Evolutionary conservation across 2,888 invertebrate genomes (phyloP), one percentile per base, ranked within the genome.

Genomic region (Caenorhabditis becei): DNA sequence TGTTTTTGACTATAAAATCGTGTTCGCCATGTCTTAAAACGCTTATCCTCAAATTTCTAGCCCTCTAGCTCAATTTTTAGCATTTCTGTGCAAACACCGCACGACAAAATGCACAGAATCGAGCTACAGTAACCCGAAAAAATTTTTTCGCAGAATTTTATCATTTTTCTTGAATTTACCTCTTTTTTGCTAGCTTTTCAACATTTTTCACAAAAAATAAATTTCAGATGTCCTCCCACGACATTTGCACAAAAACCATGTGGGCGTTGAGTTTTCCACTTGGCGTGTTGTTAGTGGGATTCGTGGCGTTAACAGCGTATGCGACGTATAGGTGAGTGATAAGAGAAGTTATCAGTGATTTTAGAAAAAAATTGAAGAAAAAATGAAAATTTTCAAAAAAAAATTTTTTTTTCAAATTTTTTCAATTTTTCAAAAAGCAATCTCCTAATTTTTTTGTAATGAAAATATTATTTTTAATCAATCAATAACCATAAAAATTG

Each of bases 171-270:
- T 2, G 11, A 41, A 11, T n/a, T n/a, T n/a, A n/a, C n/a, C n/a
- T n/a, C n/a, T 41, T 41, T 14, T 14, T 41, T 10, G 32, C 10
- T 32, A 32, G 4, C 10, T 32, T 32, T 10, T 7, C 32, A 4
- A 4, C 4, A 32, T 32, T 10, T 32, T 32, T 32, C 32, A 32
- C 32, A 32, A 7, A 32, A 32, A 10, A 4, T 10, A 14, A 41
- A 11, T 41, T 41, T 14, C 47, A 47, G 47, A 47, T 47, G 47
- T 47, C 47, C 47, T 47, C 47, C 28, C 74, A 74, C 61, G 62
- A 74, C 44, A 74, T 74, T 49, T 80, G 80, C 54, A 70, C 74
- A n/a, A 80, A 69, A 74, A 80, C 74, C 10, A 51, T 74, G 41
- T 74, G 74, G 74, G 58, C 47, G 5, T 53, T 80, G 24, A 74